phyloP scores from a whole-genome alignment of 1,140 invertebrate species.

The Eciton burchellii region DNA sequence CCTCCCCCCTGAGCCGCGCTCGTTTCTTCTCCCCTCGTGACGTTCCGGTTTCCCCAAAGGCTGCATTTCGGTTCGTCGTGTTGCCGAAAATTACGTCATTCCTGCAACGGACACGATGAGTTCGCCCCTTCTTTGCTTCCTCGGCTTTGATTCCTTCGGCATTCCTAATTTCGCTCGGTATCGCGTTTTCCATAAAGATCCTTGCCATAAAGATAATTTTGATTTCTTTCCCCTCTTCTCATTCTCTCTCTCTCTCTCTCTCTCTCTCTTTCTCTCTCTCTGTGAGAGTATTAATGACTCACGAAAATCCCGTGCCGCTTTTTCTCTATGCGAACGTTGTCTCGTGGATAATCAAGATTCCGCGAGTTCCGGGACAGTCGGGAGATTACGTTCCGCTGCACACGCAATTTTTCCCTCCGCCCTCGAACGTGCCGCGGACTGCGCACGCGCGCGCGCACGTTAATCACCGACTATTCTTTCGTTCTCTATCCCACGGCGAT shows the following conservation, averaged over 20 bases:
- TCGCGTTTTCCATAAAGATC: too few relatives aligned
- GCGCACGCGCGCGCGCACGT: not conserved
- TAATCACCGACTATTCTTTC: slow-evolving; percentile 42
- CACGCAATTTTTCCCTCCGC: slow-evolving; percentile 44
- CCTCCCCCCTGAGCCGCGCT: not conserved
- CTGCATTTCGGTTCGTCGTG: slow-evolving; percentile 11
- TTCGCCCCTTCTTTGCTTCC: too few relatives aligned
- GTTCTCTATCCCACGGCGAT: slow-evolving; percentile 6
- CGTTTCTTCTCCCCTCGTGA: not conserved
- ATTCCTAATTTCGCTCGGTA: too few relatives aligned
- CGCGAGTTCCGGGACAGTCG: slow-evolving; percentile 51
- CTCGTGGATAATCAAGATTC: slow-evolving; percentile 21
- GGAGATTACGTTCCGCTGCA: slow-evolving; percentile 61
- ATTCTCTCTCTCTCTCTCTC: too few relatives aligned
- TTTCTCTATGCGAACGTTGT: not conserved
- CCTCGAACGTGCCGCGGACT: slow-evolving; percentile 2
- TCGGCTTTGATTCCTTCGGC: too few relatives aligned
- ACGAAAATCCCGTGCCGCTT: slow-evolving; percentile 11
- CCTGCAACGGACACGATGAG: not conserved
- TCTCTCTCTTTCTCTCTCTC: too few relatives aligned
- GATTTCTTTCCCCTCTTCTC: too few relatives aligned
- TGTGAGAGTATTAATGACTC: not conserved
- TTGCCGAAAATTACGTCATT: slow-evolving; percentile 3
- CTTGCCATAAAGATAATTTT: too few relatives aligned
- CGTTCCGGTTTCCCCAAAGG: not conserved